Conservation (phyloP, 2,113 vertebrate genomes). For the Tachuris rubrigastra region DNA sequence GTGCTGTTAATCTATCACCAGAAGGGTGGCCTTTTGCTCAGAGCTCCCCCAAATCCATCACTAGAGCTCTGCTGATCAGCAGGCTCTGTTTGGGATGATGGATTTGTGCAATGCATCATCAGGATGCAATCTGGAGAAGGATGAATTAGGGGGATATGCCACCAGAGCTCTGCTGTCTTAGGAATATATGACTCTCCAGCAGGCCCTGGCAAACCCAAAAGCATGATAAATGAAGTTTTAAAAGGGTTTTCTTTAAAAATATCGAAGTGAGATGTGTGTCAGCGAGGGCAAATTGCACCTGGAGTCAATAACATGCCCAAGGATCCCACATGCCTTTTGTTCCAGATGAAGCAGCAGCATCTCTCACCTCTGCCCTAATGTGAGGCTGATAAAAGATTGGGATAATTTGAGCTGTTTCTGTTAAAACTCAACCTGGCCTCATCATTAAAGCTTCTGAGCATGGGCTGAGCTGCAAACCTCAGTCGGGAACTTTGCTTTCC, state of each 20-base stretch:
- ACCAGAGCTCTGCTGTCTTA: background rate
- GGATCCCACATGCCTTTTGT: background rate
- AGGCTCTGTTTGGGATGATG: background rate
- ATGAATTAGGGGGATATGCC: background rate
- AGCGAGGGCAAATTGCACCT: background rate
- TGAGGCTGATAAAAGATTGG: rapidly evolving
- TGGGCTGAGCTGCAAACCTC: background rate
- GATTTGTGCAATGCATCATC: background rate
- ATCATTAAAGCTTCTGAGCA: background rate
- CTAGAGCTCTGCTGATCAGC: background rate
- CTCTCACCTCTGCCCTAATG: background rate
- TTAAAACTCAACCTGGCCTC: background rate
- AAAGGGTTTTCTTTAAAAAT: background rate
- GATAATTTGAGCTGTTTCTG: background rate
- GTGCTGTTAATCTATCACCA: background rate
- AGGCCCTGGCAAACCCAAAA: background rate
- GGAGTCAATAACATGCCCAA: background rate
- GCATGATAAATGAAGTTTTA: background rate
- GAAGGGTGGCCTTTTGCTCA: background rate
- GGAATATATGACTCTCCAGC: background rate
- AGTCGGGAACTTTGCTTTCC: background rate
- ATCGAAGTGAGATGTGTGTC: background rate
- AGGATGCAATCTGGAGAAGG: background rate
- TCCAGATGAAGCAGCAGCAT: background rate
- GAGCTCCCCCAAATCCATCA: conserved; percentile 38